These are phyloP conservation scores for Bactericera cockerelli DNA, from an alignment of 1,140 invertebrate species.

Conservation along the genomic window DNA sequence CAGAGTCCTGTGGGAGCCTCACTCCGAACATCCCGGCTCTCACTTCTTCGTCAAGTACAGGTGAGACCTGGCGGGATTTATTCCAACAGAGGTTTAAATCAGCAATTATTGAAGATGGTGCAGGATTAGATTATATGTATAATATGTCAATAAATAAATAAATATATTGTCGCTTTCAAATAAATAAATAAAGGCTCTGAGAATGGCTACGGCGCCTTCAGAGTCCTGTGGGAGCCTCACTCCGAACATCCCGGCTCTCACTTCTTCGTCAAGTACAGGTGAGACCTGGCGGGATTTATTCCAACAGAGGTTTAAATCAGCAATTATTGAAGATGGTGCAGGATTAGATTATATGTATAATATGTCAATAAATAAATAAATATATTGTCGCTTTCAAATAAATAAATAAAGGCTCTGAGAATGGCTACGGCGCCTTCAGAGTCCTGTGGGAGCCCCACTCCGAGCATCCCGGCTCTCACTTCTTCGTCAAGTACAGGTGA, in stretches of 20 bases:
- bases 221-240: constrained; percentile 65
- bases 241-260: constrained; percentile 57
- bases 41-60: constrained; percentile 83
- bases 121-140: too few relatives aligned
- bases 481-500: constrained; percentile 70
- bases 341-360: too few relatives aligned
- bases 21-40: constrained; percentile 51
- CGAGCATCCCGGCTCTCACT: constrained; percentile 61
- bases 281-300: too few relatives aligned
- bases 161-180: constrained; percentile 50
- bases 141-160: too few relatives aligned
- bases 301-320: not conserved
- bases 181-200: constrained; percentile 50
- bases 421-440: constrained; percentile 54
- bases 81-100: not conserved
- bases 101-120: too few relatives aligned
- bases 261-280: constrained; percentile 76
- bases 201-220: constrained; percentile 55
- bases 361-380: too few relatives aligned
- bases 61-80: too few relatives aligned
- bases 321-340: too few relatives aligned
- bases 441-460: constrained; percentile 66
- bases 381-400: constrained; percentile 55
- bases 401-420: constrained; percentile 47
- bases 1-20: constrained; percentile 65